phyloP scores from a whole-genome alignment of 2,797 vertebrate genomes.

The Danio albolineatus region DNA sequence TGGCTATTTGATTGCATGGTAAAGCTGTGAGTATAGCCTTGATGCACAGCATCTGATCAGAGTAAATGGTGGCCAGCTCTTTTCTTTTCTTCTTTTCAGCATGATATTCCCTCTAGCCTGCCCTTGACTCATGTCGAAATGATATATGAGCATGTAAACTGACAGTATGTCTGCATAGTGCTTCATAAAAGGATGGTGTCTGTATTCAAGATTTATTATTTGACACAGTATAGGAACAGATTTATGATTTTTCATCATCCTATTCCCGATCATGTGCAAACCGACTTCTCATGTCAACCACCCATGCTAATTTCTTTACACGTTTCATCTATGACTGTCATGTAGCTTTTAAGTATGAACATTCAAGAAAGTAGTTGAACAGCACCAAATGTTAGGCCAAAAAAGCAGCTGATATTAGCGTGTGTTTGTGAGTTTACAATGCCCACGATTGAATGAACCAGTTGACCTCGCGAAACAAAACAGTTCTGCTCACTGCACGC shows the following conservation, averaged over 20 bases:
- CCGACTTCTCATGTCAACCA: neutral
- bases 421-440: constrained; percentile 37
- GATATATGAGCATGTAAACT: constrained; percentile 26
- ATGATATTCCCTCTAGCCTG: constrained; percentile 4
- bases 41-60: constrained; percentile 7
- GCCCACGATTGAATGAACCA: constrained; percentile 23
- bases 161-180: constrained; percentile 47
- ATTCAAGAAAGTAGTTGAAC: constrained; percentile 38
- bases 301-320: neutral
- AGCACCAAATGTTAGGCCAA: constrained; percentile 55
- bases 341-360: constrained; percentile 29
- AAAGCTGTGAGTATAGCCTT: constrained; percentile 21
- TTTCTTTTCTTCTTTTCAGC: constrained; percentile 8
- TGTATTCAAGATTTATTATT: constrained; percentile 22
- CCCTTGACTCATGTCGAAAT: constrained; percentile 17
- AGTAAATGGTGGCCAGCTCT: neutral
- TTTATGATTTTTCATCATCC: constrained; percentile 13
- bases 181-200: constrained; percentile 19
- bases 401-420: constrained; percentile 56
- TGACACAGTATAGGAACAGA: constrained; percentile 12
- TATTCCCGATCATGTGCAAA: constrained; percentile 4
- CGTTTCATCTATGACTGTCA: constrained; percentile 29
- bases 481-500: neutral
- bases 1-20: neutral
- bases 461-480: constrained; percentile 5